Conservation (phyloP, 2,888 invertebrate species). For the Thera obeliscata region DNA sequence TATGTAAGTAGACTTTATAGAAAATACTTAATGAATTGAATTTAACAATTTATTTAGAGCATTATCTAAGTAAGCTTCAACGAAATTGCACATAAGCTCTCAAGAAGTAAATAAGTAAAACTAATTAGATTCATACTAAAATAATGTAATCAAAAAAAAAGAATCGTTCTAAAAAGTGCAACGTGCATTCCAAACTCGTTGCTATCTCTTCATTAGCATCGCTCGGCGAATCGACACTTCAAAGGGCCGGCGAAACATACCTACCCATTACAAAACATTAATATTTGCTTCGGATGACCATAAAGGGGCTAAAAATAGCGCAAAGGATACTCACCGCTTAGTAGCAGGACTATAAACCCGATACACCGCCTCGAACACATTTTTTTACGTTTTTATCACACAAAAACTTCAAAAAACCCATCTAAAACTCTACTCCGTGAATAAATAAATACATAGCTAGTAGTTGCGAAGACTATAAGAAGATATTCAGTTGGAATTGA, state of each 20-base stretch:
- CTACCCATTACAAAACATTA: constrained; percentile 62
- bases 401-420: constrained; percentile 43
- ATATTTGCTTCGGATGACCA: constrained; percentile 72
- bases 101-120: not conserved
- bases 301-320: constrained; percentile 46
- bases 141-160: not conserved
- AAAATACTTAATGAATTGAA: too few relatives aligned
- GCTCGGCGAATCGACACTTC: constrained; percentile 35
- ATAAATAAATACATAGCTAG: constrained; percentile 52
- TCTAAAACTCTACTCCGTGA: constrained; percentile 34
- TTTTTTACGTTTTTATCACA: constrained; percentile 60
- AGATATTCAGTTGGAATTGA: constrained; percentile 53
- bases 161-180: constrained; percentile 10
- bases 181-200: constrained; percentile 5
- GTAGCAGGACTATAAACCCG: constrained; percentile 53
- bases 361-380: constrained; percentile 68
- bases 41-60: too few relatives aligned
- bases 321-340: constrained; percentile 78
- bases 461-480: constrained; percentile 52
- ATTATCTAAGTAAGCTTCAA: too few relatives aligned
- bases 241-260: constrained; percentile 53
- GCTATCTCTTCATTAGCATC: constrained; percentile 13
- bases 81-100: too few relatives aligned
- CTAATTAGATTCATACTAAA: not conserved
- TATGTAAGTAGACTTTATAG: too few relatives aligned